Conservation (phyloP, 2,797 vertebrate genomes). For the Anomalospiza imberbis region DNA sequence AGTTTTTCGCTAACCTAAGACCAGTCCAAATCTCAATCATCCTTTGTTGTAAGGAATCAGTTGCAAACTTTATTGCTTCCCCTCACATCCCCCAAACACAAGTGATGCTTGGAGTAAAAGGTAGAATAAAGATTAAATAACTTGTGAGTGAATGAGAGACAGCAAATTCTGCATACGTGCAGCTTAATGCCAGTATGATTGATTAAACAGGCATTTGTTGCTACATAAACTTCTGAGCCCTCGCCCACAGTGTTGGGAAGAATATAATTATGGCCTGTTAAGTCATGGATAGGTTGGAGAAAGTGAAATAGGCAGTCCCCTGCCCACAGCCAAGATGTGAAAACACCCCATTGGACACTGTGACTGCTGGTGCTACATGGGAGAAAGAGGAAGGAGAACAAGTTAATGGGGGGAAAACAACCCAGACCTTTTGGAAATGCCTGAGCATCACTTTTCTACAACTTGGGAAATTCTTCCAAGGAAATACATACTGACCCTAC, state of each 20-base stretch:
- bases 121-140: neutral
- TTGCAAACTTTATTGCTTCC: neutral
- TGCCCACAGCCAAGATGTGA: neutral
- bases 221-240: neutral
- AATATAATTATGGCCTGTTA: neutral
- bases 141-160: neutral
- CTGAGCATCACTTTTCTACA: neutral
- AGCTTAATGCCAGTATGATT: neutral
- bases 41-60: neutral
- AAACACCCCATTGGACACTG: neutral
- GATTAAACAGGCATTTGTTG: neutral
- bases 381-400: neutral
- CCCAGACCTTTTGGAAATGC: neutral
- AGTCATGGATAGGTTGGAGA: neutral
- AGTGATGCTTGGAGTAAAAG: neutral
- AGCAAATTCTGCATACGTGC: neutral
- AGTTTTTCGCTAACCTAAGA: neutral
- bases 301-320: neutral
- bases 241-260: neutral
- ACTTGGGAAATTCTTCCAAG: neutral
- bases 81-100: too few relatives aligned
- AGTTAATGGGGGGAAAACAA: neutral
- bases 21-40: neutral
- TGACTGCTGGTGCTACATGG: neutral
- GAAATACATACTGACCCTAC: neutral